These are phyloP conservation scores for Ctenosaura bakeri DNA, from an alignment of 2,797 vertebrate species.

Conservation along the genomic window DNA sequence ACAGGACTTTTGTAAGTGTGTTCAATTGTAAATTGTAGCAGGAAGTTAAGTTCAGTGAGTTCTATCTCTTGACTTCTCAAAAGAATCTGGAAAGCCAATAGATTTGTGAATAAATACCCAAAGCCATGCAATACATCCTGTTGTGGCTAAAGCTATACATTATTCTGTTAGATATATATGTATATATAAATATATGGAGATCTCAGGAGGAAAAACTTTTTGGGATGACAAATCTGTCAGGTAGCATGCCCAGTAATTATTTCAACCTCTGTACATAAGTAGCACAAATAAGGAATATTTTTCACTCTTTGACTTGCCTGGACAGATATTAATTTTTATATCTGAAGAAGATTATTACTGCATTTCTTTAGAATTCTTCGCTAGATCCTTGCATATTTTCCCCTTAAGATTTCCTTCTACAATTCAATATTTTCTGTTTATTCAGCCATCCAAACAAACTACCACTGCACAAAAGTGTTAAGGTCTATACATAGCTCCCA, in stretches of 20 bases:
- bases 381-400: not conserved
- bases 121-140: conserved; percentile 46
- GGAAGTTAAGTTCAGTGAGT: conserved; percentile 85
- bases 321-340: not conserved
- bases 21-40: conserved; percentile 85
- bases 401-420: not conserved
- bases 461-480: not conserved
- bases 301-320: not conserved
- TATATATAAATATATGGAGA: not conserved
- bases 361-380: not conserved
- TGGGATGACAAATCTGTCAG: not conserved
- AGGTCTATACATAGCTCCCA: not conserved
- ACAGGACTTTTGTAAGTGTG: conserved; percentile 81
- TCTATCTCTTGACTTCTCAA: conserved; percentile 83
- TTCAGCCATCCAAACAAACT: not conserved
- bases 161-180: not conserved
- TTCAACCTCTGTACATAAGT: not conserved
- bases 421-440: not conserved
- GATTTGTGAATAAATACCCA: conserved; percentile 48
- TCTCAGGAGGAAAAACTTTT: not conserved
- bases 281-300: not conserved
- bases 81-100: conserved; percentile 81
- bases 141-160: conserved; percentile 16
- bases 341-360: not conserved
- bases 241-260: not conserved